Percentiles rank a stretch among this genome's conserved stretches.
These are phyloP conservation scores for Psilopogon haemacephalus DNA, from an alignment of 2,113 vertebrate species.

Conservation along the genomic window DNA sequence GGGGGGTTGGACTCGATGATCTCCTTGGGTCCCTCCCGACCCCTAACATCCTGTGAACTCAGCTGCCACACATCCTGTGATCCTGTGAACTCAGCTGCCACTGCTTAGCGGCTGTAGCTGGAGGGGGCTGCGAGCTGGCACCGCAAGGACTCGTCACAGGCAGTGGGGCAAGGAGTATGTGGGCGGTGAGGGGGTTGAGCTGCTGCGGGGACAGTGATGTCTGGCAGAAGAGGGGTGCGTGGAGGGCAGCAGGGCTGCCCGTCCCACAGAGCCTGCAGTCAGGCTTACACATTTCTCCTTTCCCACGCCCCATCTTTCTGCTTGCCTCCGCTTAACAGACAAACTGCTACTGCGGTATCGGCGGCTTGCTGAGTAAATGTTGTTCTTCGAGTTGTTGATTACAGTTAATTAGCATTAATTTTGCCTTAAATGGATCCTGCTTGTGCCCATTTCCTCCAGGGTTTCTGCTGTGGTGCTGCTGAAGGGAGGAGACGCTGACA, in stretches of 20 bases:
- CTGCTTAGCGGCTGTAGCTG: accelerated
- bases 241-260: accelerated
- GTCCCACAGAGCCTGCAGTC: neutral
- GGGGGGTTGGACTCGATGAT: no score
- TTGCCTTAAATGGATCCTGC: neutral
- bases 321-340: neutral
- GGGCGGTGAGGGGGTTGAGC: neutral
- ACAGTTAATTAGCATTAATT: conserved; percentile 40
- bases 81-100: neutral
- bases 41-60: no score
- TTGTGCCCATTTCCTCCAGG: neutral
- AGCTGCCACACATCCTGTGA: no score
- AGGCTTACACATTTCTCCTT: neutral
- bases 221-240: neutral
- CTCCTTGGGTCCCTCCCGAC: no score
- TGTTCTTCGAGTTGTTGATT: conserved; percentile 1
- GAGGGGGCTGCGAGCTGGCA: neutral
- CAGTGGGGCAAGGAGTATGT: neutral
- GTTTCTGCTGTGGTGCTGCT: neutral
- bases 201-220: neutral
- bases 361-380: neutral
- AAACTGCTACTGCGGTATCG: neutral
- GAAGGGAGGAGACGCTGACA: neutral
- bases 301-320: neutral
- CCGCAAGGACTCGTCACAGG: accelerated